Evolutionary conservation across 2,888 invertebrate genomes (phyloP), one percentile per base, ranked within the genome.

Genomic region (Dimorphilus gyrociliatus): DNA sequence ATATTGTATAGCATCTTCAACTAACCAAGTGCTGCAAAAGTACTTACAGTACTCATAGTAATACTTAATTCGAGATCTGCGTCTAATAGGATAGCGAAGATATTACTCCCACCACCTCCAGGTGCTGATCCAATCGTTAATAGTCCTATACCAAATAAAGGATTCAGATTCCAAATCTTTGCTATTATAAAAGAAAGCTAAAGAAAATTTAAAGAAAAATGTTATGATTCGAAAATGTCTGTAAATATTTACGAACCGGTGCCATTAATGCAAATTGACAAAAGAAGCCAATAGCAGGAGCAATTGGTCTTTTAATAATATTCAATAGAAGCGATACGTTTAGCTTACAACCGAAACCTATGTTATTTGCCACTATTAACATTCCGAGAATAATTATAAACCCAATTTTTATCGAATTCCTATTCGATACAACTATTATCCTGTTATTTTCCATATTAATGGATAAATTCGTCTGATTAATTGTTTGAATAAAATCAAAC

Each of bases 111-210:
- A n/a, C 34, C 34, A 10, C 34, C 34, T 7, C 31, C 34, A n/a
- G 31, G 31, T 17, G 12, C 5, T 8, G 19, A 7, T 10, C 31
- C 31, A 4, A 31, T 29, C 8, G 31, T 27, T 7, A 31, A 21
- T 16, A 31, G 17, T 5, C 31, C 31, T 5, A 31, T 6, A 4
- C 31, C 31, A n/a, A 12, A 10, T n/a, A 12, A 14, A 16, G 16
- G 10, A 2, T 45, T 42, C 33, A 54, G 40, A 4, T 36, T 25
- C 7, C 32, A 18, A n/a, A 21, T 8, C 16, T 30, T 14, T 12
- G 32, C 27, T 2, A 33, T 18, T n/a, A 19, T 36, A 18, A 33
- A 34, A 2, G 29, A 23, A 4, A 37, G 19, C 35, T 36, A 28
- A 17, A 36, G n/a, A n/a, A n/a, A n/a, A n/a, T n/a, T n/a, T n/a